Evolutionary conservation across 30 jellyfish, hydroid and myxozoan genomes (phyloP).

Genomic region (Aurelia sp.): DNA sequence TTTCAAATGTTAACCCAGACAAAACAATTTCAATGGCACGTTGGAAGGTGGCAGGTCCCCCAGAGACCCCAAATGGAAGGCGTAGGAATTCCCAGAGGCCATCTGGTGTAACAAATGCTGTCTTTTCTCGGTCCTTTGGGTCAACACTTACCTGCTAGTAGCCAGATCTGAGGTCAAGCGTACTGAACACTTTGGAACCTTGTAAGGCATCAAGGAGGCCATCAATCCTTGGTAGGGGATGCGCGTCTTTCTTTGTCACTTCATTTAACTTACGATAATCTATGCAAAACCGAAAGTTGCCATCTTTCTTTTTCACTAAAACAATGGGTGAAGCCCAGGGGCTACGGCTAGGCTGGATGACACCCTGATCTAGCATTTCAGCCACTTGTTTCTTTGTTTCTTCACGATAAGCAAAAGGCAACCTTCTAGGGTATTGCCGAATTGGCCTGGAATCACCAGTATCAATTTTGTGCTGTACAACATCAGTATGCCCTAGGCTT

Average conservation of each 20-base stretch:
- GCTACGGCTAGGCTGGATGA: constrained; percentile 31
- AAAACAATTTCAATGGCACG: constrained; percentile 62
- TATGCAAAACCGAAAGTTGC: constrained; percentile 40
- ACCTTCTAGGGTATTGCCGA: constrained; percentile 54
- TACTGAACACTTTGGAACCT: constrained; percentile 33
- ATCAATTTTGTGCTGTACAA: constrained; percentile 41
- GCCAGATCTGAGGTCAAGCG: constrained; percentile 62
- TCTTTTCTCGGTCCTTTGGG: constrained; percentile 52
- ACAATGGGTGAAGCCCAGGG: constrained; percentile 71
- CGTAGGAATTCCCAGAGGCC: constrained; percentile 46
- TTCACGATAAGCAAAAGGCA: constrained; percentile 52
- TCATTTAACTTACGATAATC: constrained; percentile 52
- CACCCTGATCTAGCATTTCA: constrained; percentile 67
- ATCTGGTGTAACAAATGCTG: constrained; percentile 56
- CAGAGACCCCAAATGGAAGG: constrained; percentile 70
- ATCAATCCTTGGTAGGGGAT: constrained; percentile 66
- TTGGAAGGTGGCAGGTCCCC: constrained; percentile 69
- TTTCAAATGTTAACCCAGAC: constrained; percentile 51
- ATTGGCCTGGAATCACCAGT: constrained; percentile 67
- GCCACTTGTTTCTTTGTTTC: constrained; percentile 35
- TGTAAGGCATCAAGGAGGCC: constrained; percentile 44
- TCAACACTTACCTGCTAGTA: constrained; percentile 54
- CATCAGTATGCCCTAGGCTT: constrained; percentile 54
- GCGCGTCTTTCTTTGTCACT: constrained; percentile 59
- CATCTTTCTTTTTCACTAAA: constrained; percentile 75